phyloP scores from a whole-genome alignment of 1,140 invertebrate genomes.

The Vanessa tameamea region DNA sequence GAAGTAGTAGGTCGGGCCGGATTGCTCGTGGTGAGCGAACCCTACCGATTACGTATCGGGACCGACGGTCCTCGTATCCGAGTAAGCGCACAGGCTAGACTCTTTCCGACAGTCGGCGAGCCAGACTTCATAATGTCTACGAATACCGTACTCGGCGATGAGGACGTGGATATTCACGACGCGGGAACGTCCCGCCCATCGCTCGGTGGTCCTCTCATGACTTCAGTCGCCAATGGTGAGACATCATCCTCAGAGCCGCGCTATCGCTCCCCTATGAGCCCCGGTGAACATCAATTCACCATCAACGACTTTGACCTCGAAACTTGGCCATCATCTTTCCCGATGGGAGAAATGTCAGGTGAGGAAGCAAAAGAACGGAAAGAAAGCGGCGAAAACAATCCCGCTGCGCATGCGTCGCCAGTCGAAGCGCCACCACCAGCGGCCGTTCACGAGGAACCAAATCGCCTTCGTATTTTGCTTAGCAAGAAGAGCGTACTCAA shows the following conservation, averaged over 20 bases:
- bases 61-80: constrained; percentile 87
- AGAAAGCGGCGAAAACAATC: constrained; percentile 51
- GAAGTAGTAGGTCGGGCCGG: constrained; percentile 84
- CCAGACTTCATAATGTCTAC: constrained; percentile 95
- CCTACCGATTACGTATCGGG: constrained; percentile 89
- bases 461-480: constrained; percentile 84
- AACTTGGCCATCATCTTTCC: constrained; percentile 58
- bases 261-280: constrained; percentile 58
- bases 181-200: constrained; percentile 59
- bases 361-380: constrained; percentile 67
- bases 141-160: constrained; percentile 87
- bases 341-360: constrained; percentile 57
- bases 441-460: constrained; percentile 81
- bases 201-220: constrained; percentile 84
- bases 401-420: constrained; percentile 79
- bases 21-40: constrained; percentile 86
- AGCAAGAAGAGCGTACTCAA: constrained; percentile 87
- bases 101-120: constrained; percentile 88
- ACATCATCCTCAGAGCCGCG: constrained; percentile 52
- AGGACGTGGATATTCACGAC: constrained; percentile 77
- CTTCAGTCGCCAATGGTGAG: constrained; percentile 84
- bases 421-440: constrained; percentile 58
- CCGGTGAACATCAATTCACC: constrained; percentile 59
- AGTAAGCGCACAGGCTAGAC: constrained; percentile 93
- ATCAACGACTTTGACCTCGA: constrained; percentile 84